phyloP scores from a whole-genome alignment of 2,888 invertebrate genomes.

The Zygogramma bicolorata region DNA sequence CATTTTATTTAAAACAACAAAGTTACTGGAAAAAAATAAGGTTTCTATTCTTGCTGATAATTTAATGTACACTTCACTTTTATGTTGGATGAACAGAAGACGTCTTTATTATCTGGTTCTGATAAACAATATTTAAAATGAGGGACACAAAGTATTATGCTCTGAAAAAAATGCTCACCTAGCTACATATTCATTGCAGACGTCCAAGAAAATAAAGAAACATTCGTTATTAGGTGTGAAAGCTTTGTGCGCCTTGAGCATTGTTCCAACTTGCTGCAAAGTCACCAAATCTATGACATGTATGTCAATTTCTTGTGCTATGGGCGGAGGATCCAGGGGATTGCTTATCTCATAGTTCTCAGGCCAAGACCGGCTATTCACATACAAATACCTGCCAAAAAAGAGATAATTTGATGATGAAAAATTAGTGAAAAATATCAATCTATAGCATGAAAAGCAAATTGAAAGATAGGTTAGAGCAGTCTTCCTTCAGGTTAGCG shows the following conservation, averaged over 20 bases:
- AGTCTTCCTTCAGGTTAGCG: too few species aligned
- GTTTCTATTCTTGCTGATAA: too few species aligned
- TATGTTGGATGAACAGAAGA: too few species aligned
- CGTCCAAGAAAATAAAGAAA: slow-evolving; percentile 88
- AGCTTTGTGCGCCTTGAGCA: slow-evolving; percentile 83
- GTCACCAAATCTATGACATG: slow-evolving; percentile 87
- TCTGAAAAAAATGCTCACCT: slow-evolving; percentile 74
- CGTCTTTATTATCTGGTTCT: too few species aligned
- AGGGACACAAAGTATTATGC: too few species aligned
- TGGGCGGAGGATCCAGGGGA: slow-evolving; percentile 84
- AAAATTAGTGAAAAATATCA: too few species aligned
- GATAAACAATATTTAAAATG: too few species aligned
- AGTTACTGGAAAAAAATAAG: too few species aligned
- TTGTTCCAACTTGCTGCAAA: slow-evolving; percentile 80
- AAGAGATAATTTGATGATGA: neutral
- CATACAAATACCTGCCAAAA: slow-evolving; percentile 77
- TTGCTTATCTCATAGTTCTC: slow-evolving; percentile 79
- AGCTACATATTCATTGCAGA: slow-evolving; percentile 84
- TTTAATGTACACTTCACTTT: too few species aligned
- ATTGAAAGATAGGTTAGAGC: neutral
- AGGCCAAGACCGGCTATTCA: slow-evolving; percentile 88
- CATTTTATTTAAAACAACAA: too few species aligned
- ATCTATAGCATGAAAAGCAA: neutral
- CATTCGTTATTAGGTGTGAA: slow-evolving; percentile 88
- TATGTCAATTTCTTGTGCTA: slow-evolving; percentile 88